phyloP scores from a whole-genome alignment of 2,888 invertebrate species.

The Phragmatobia fuliginosa region DNA sequence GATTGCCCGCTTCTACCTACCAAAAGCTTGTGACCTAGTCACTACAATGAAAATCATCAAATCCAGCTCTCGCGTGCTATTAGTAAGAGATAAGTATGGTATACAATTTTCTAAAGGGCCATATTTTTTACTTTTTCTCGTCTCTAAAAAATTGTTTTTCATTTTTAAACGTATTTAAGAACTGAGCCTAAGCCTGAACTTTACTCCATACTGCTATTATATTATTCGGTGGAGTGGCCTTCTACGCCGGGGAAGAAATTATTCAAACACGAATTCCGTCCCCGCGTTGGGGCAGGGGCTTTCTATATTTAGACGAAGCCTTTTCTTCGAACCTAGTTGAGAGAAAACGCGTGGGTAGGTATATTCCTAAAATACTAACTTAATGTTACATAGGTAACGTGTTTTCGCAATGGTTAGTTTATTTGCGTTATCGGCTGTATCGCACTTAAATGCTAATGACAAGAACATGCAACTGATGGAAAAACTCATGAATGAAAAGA shows the following conservation, averaged over 20 bases:
- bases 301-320: slow-evolving; percentile 6
- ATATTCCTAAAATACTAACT: not conserved
- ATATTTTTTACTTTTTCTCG: not conserved
- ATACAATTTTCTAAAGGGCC: not conserved
- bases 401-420: not conserved
- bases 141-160: not conserved
- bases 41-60: too few relatives aligned
- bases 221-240: not conserved
- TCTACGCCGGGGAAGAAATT: not conserved
- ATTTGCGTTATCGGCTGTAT: not conserved
- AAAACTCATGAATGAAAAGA: not conserved
- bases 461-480: not conserved
- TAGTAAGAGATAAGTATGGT: too few relatives aligned
- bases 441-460: not conserved
- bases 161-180: not conserved
- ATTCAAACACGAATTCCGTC: not conserved
- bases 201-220: not conserved
- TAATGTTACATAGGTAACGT: not conserved
- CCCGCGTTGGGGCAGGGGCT: not conserved
- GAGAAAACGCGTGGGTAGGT: not conserved
- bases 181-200: too few relatives aligned
- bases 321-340: not conserved
- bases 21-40: too few relatives aligned
- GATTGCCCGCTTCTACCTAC: too few relatives aligned
- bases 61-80: too few relatives aligned